Conservation (phyloP, 1,140 invertebrate species). For the Atta cephalotes region DNA sequence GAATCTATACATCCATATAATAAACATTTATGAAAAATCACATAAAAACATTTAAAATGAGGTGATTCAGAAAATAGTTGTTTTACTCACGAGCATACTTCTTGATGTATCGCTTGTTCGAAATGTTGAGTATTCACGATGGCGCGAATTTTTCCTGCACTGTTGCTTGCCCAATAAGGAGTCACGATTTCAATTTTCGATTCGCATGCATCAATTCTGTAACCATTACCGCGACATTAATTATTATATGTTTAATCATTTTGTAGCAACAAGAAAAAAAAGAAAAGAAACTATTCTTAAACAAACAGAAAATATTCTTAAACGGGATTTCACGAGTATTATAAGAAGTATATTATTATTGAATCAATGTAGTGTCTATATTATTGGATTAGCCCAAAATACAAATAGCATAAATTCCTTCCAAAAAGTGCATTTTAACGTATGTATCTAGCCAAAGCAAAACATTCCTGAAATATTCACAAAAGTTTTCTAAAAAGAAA, state of each 20-base stretch:
- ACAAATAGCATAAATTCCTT: no score
- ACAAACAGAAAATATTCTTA: background rate
- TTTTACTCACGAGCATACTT: slow-evolving; percentile 94
- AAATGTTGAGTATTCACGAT: slow-evolving; percentile 98
- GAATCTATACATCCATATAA: background rate
- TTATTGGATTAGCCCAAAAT: no score
- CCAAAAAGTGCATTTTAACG: no score
- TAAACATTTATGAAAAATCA: background rate
- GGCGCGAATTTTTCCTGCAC: slow-evolving; percentile 95
- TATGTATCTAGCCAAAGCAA: no score
- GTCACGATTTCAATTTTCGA: slow-evolving; percentile 97
- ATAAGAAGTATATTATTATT: no score
- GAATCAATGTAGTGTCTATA: no score
- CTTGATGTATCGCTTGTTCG: slow-evolving; percentile 97
- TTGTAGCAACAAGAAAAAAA: background rate
- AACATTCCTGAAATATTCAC: no score
- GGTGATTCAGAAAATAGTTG: no score
- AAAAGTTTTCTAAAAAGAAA: no score
- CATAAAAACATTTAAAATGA: background rate
- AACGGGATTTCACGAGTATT: no score
- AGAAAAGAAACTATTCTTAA: background rate
- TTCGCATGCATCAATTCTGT: slow-evolving; percentile 95
- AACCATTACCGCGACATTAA: slow-evolving; percentile 19
- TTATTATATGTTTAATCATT: background rate
- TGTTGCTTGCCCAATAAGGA: slow-evolving; percentile 97